Evolutionary conservation across 2,888 invertebrate genomes (phyloP), one percentile per base, ranked within the genome.

Genomic region (Agriopis leucophaearia): DNA sequence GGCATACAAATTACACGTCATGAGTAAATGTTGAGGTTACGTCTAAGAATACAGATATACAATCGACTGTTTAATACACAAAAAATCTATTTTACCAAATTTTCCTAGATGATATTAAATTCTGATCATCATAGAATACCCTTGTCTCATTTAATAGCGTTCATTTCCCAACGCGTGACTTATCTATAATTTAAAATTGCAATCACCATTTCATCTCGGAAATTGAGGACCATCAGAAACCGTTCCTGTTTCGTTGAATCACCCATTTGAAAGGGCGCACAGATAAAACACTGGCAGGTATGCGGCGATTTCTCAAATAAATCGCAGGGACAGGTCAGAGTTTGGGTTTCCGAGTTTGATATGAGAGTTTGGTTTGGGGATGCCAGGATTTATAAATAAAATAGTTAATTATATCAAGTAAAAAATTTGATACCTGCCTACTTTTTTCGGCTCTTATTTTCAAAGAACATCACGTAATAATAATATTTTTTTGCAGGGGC

Each of bases 221-320:
- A 73, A 71, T 73, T 66, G 71, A 64, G 69, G 66, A 66, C 70
- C 72, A 73, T 73, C 71, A 72, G 56, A 63, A 69, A 63, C 47
- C 59, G 52, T 18, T 42, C 66, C 68, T 62, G 71, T 63, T 72
- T 62, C 58, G 56, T 61, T 42, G 36, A 64, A 66, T 42, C 56
- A 38, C 15, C 59, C 54, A 47, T 59, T 59, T 50, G n/a, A 44
- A 55, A 50, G 55, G 59, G 56, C n/a, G 57, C n/a, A 57, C 44
- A 59, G 47, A 65, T 65, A 54, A 65, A 65, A 60, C 48, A 57
- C 27, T 60, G 48, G 36, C 47, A 54, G 65, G 58, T 59, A 16
- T n/a, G 35, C 45, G 45, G 58, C 35, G 12, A 65, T 65, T 54
- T 59, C 52, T 59, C 59, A 54, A 58, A 64, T 52, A 64, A 64